Conservation (phyloP, 1,140 invertebrate genomes). For the Eubasilissa regina region DNA sequence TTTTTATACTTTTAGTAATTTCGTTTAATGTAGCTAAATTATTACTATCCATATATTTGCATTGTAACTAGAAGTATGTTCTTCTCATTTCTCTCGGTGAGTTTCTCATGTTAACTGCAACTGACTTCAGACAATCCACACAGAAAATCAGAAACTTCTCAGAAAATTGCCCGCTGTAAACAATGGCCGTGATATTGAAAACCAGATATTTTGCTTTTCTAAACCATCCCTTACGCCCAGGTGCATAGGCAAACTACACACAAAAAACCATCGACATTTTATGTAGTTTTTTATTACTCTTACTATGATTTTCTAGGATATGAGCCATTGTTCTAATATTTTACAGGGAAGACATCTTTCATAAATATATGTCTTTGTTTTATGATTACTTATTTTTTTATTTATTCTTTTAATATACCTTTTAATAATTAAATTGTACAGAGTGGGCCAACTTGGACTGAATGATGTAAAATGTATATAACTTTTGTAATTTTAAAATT, state of each 20-base stretch:
- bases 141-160: conserved; percentile 29
- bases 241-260: conserved; percentile 26
- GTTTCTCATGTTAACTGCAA: not conserved
- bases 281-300: conserved; percentile 28
- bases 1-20: no score
- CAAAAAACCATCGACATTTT: conserved; percentile 23
- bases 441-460: no score
- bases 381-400: no score
- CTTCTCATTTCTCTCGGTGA: no score
- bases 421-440: no score
- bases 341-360: not conserved
- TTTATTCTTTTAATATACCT: no score
- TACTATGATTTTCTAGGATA: not conserved
- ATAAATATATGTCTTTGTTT: no score
- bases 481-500: no score
- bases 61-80: no score
- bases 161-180: conserved; percentile 36
- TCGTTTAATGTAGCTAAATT: no score
- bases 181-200: conserved; percentile 46
- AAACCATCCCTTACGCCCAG: not conserved
- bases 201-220: conserved; percentile 25
- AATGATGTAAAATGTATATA: no score
- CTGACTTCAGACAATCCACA: conserved; percentile 19
- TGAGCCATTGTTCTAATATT: conserved; percentile 10
- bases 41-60: no score